phyloP scores from a whole-genome alignment of 2,113 vertebrate genomes.

The Apodemus speciosus region DNA sequence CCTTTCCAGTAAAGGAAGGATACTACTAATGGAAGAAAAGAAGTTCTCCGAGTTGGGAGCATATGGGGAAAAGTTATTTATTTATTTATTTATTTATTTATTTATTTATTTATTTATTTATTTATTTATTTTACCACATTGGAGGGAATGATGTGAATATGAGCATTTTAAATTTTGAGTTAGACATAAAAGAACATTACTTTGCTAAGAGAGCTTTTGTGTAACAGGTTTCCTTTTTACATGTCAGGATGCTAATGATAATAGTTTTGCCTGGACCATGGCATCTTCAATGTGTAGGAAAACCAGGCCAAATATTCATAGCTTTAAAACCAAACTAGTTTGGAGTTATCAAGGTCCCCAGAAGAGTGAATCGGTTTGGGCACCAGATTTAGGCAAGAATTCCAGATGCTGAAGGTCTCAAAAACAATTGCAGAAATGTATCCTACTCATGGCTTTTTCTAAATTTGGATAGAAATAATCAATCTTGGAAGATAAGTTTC shows the following conservation, averaged over 20 bases:
- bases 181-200: conserved; percentile 28
- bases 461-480: conserved; percentile 68
- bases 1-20: not conserved
- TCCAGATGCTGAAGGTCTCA: conserved; percentile 74
- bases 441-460: conserved; percentile 59
- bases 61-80: conserved; percentile 3
- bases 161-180: conserved; percentile 48
- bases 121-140: not conserved
- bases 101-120: not conserved
- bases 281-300: conserved; percentile 9
- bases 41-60: not conserved
- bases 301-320: conserved; percentile 66
- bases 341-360: conserved; percentile 74
- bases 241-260: not conserved
- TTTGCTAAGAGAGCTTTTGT: not conserved
- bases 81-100: not conserved
- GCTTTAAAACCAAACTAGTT: conserved; percentile 66
- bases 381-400: conserved; percentile 78
- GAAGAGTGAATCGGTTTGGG: conserved; percentile 38
- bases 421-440: conserved; percentile 72
- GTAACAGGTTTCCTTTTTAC: not conserved
- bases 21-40: conserved; percentile 49
- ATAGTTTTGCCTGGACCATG: conserved; percentile 22
- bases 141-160: conserved; percentile 14
- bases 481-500: conserved; percentile 47